A percentile compares a stretch with the other conserved stretches of the same genome.
phyloP scores from a whole-genome alignment of 1,140 invertebrate genomes.

The Pteromalus puparum region DNA sequence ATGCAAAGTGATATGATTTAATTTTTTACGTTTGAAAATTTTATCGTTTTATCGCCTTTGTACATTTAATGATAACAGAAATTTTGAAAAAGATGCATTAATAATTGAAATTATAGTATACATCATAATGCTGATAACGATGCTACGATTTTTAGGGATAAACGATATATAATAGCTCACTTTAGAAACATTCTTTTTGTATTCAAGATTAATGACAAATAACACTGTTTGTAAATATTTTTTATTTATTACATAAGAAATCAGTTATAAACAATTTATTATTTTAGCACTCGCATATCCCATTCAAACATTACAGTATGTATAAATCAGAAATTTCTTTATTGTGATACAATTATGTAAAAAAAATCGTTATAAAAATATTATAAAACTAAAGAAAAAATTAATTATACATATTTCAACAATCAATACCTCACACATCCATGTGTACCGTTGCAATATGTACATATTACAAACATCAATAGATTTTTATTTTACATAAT shows the following conservation, averaged over 20 bases:
- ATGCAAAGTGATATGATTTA: background rate
- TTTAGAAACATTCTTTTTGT: background rate
- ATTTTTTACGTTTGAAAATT: background rate
- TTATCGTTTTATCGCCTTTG: background rate
- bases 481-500: background rate
- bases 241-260: background rate
- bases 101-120: conserved; percentile 1
- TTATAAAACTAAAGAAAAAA: no score
- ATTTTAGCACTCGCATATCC: no score
- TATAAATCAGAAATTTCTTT: no score
- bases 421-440: background rate
- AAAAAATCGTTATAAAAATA: no score
- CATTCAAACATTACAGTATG: no score
- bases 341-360: no score
- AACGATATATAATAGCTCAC: background rate
- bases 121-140: background rate
- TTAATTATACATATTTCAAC: background rate
- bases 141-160: background rate
- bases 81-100: conserved; percentile 2
- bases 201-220: no score
- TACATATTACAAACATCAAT: no score
- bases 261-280: background rate
- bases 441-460: no score
- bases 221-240: background rate
- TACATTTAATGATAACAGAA: background rate